These are phyloP conservation scores for Taeniopygia guttata DNA, from an alignment of 2,797 vertebrate species.

Conservation along the genomic window DNA sequence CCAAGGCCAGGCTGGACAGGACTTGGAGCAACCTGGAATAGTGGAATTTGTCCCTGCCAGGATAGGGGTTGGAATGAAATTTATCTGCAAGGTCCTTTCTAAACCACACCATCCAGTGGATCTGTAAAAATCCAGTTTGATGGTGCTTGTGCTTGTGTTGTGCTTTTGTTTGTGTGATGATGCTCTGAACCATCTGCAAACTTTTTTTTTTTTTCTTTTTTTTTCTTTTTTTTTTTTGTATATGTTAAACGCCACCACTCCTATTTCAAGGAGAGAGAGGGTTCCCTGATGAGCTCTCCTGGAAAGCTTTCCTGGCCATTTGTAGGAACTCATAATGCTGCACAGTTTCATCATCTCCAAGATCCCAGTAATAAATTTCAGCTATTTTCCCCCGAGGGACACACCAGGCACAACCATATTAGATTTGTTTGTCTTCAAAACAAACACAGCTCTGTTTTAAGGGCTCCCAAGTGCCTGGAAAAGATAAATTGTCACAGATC, in stretches of 20 bases:
- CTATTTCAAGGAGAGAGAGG: background rate
- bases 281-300: background rate
- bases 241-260: background rate
- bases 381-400: background rate
- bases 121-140: fast-evolving
- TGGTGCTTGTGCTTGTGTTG: background rate
- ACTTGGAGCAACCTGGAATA: fast-evolving
- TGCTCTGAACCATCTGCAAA: background rate
- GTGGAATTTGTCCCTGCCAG: background rate
- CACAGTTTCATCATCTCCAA: background rate
- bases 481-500: background rate
- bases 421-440: slow-evolving; percentile 25
- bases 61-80: background rate
- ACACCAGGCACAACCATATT: background rate
- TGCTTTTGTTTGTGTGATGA: background rate
- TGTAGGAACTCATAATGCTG: background rate
- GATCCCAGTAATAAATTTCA: background rate
- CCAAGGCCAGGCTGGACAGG: fast-evolving
- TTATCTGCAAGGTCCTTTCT: background rate
- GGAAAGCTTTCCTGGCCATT: background rate
- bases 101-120: background rate
- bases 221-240: background rate
- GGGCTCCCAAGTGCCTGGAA: background rate
- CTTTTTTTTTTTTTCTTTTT: background rate
- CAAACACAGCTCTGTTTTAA: background rate